Base-by-base conservation (phyloP, 2,888 invertebrate species). In the Meiosimyza decipiens region DNA sequence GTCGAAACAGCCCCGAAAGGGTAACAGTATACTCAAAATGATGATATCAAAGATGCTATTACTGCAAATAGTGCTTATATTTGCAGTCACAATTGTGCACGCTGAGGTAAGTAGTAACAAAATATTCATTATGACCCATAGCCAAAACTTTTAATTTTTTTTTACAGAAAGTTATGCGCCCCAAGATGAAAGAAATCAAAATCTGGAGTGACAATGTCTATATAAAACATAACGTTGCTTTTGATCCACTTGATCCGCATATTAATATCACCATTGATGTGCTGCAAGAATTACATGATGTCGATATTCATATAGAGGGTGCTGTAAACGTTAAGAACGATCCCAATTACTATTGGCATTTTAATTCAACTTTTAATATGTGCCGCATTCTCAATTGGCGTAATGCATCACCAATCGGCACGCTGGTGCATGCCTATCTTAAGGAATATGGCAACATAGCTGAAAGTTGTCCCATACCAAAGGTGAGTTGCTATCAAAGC, bases 201-300 rank as follows among this genome's bases (percentile, higher is more conserved):
- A n/a, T 82, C 0, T 86, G 86, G 86, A 83, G 82, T 72, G 85
- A 86, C 33, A 83, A 84, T 47, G 80, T 80, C 59, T 73, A 79
- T 59, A 60, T 84, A 1, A 80, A 79, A 40, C 85, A 83, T 72
- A 78, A 79, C 33, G 74, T 84, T 5, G 75, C 78, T n/a, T 81
- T 81, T 55, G 85, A 86, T 72, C 65, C 76, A 52, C 69, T 68
- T 3, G 85, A 84, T 77, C 86, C 86, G 0, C 84, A 86, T 71
- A 67, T 85, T 18, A 86, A 86, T 74, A 77, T 82, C n/a, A 81
- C 83, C 0, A 69, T 84, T 22, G 80, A 82, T n/a, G 81, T 85
- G 1, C 77, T 84, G 50, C 79, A 85, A 68, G 81, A 82, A 1
- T 71, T 84, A 11, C 75, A 79, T 5, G 80, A 80, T 65, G 66